Base-by-base conservation (phyloP, 2,113 vertebrate species). In the Cynopterus brachyotis region DNA sequence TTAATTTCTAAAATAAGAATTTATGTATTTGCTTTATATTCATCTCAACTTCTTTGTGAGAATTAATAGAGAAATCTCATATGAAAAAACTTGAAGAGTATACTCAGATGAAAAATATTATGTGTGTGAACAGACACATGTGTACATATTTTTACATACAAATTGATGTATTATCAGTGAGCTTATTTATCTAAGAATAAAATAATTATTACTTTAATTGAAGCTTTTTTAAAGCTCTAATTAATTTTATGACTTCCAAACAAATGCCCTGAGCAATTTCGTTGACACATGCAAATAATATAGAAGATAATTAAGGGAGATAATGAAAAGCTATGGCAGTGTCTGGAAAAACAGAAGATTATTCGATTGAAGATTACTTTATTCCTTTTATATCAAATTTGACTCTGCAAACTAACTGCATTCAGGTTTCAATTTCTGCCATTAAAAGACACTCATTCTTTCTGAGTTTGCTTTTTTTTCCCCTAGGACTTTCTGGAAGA, bases 211-310 rank as follows among this genome's bases (percentile, higher is more conserved):
- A 72, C 6, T 55, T 55, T 64, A 89, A 76, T 57, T 26, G 10
- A 94, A 70, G 28, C 3, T 32, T 24, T n/a, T 89, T 66, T 7
- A 90, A 60, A 28, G 10, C 12, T 70, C 20, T 83, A 28, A 35
- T 60, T 90, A 89, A 86, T 94, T 84, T 62, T 67, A 89, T 79
- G 35, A 50, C 5, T 79, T 94, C n/a, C 13, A 72, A 79, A 78
- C 16, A 89, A 80, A 40, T 45, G 7, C 16, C 20, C 22, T 78
- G 26, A 78, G 9, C 32, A 92, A 59, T 86, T 86, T 94, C 16
- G 45, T 80, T 57, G 30, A 73, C 26, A 64, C 55, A 70, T 76
- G n/a, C 76, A 95, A 64, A 60, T 66, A 86, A 85, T 92, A 89
- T 11, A 53, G 26, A 75, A 94, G 62, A 67, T 83, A 59, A 59